phyloP scores from a whole-genome alignment of 2,888 invertebrate genomes.

The Brenthis daphne region DNA sequence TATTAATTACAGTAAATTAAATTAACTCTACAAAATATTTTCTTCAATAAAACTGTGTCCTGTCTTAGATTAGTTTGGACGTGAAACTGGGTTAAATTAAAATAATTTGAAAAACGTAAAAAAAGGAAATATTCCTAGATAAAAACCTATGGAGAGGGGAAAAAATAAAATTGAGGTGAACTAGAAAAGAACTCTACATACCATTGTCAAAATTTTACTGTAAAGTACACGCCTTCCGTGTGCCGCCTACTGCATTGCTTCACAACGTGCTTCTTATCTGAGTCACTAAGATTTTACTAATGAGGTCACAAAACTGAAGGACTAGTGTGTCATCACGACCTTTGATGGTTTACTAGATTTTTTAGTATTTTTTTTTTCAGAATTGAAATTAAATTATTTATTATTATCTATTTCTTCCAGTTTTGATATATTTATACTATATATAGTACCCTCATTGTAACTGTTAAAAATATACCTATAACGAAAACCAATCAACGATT shows the following conservation, averaged over 20 bases:
- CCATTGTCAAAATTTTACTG: neutral
- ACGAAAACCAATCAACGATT: too few relatives aligned
- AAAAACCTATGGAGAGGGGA: neutral
- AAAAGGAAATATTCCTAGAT: too few relatives aligned
- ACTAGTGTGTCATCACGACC: slow-evolving; percentile 37
- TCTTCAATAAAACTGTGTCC: too few relatives aligned
- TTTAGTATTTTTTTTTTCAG: neutral
- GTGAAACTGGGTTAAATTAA: too few relatives aligned
- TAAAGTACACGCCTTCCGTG: slow-evolving; percentile 29
- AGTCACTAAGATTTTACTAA: slow-evolving; percentile 26
- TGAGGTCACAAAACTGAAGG: slow-evolving; percentile 32
- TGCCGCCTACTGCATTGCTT: slow-evolving; percentile 35
- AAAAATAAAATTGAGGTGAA: neutral
- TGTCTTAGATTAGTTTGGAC: too few relatives aligned
- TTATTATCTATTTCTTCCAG: too few relatives aligned
- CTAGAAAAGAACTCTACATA: neutral
- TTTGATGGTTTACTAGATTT: neutral
- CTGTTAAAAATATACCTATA: too few relatives aligned
- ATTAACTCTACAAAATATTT: too few relatives aligned
- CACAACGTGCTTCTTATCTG: slow-evolving; percentile 26
- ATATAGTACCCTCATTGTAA: too few relatives aligned
- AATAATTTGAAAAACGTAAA: too few relatives aligned
- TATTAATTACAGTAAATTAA: too few relatives aligned
- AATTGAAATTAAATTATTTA: neutral
- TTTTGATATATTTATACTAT: too few relatives aligned